Conservation (phyloP, 1,140 invertebrate genomes). For the Hylaeus volcanicus region DNA sequence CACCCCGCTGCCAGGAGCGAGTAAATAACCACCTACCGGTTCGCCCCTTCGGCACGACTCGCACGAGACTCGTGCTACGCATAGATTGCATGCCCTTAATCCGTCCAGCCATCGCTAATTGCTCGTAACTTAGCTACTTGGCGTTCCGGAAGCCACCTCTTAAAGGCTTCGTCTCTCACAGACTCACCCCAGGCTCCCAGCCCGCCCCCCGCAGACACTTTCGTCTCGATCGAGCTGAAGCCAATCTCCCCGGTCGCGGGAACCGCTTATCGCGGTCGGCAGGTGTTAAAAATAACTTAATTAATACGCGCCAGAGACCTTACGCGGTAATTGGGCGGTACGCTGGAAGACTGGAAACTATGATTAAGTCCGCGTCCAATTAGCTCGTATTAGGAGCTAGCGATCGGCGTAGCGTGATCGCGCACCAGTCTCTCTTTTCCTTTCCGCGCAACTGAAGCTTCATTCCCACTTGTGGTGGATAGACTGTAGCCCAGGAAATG, state of each 20-base stretch:
- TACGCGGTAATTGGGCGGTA: conserved; percentile 68
- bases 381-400: conserved; percentile 67
- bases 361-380: conserved; percentile 71
- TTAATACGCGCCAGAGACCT: conserved; percentile 63
- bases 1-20: neutral
- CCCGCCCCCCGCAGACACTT: conserved; percentile 18
- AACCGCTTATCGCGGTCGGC: conserved; percentile 12
- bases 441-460: neutral
- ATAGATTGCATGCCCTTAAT: neutral
- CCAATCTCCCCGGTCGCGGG: neutral
- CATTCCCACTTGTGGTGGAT: no score
- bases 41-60: neutral
- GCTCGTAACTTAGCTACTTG: neutral
- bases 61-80: neutral
- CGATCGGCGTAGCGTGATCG: conserved; percentile 7
- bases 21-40: neutral
- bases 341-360: conserved; percentile 44
- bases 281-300: conserved; percentile 75
- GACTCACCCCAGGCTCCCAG: neutral
- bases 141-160: neutral
- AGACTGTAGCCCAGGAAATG: no score
- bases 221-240: neutral
- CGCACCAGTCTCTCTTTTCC: neutral
- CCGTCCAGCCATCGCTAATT: neutral
- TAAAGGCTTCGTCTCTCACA: neutral